Evolutionary conservation across 2,113 vertebrate species (phyloP).

Genomic region (Urocitellus parryii): DNA sequence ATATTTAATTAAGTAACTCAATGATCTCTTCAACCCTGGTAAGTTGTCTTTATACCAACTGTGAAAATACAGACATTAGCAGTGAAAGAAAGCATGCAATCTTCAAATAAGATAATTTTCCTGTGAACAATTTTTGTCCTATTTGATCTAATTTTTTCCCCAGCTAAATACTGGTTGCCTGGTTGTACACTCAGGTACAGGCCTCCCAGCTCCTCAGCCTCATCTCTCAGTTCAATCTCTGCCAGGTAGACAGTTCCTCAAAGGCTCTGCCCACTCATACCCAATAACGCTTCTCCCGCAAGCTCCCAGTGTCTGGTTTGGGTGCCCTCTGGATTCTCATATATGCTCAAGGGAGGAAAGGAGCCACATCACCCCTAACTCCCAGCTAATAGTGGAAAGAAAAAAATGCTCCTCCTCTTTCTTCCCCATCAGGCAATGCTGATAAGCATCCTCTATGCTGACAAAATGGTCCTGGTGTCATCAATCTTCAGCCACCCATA

Average conservation of each 20-base stretch:
- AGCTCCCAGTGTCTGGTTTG: rapidly evolving
- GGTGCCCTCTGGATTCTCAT: too few species aligned
- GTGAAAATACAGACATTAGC: conserved; percentile 72
- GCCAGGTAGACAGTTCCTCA: not conserved
- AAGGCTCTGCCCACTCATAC: rapidly evolving
- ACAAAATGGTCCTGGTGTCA: rapidly evolving
- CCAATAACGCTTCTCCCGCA: not conserved
- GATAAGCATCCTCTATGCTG: not conserved
- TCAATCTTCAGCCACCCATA: not conserved
- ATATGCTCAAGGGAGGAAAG: not conserved
- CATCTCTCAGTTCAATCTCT: not conserved
- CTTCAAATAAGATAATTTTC: conserved; percentile 59
- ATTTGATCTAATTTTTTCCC: not conserved
- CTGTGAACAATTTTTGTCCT: conserved; percentile 33
- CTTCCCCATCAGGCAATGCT: not conserved
- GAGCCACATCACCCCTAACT: rapidly evolving
- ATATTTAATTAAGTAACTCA: conserved; percentile 85
- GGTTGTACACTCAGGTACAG: not conserved
- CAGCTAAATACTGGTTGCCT: not conserved
- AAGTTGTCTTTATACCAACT: conserved; percentile 70
- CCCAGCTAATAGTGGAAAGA: rapidly evolving
- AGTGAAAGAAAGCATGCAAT: conserved; percentile 35
- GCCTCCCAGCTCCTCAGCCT: not conserved
- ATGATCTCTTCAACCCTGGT: conserved; percentile 43
- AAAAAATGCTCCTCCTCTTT: not conserved